Conservation (phyloP, 2,888 invertebrate genomes). For the Frankliniella intonsa region DNA sequence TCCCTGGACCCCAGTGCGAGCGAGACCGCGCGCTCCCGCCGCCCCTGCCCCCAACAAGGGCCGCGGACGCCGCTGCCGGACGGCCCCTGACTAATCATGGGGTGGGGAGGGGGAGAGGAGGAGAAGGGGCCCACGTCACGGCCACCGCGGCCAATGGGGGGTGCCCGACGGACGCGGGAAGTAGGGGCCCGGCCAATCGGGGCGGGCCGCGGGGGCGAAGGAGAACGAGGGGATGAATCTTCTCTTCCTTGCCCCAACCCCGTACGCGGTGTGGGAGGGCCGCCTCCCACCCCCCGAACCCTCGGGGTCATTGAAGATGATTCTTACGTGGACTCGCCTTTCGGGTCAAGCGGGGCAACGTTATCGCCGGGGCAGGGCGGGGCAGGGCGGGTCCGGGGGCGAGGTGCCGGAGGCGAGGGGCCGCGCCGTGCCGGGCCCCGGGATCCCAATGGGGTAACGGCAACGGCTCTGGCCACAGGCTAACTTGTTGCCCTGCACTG, state of each 20-base stretch:
- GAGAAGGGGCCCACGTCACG: constrained; percentile 6
- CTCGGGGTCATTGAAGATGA: not conserved
- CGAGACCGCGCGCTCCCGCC: not conserved
- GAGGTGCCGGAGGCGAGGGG: no score
- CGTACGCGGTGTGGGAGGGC: not conserved
- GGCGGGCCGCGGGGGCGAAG: not conserved
- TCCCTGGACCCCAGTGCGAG: not conserved
- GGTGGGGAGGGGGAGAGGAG: not conserved
- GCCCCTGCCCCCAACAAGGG: no score
- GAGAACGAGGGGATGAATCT: not conserved
- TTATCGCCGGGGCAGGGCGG: no score
- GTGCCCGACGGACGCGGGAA: not conserved
- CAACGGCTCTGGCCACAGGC: no score
- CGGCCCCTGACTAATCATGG: not conserved
- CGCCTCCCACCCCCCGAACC: not conserved
- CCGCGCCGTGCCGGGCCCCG: no score
- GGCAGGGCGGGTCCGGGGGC: no score
- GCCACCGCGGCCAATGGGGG: not conserved
- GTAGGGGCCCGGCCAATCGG: not conserved
- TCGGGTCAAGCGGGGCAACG: no score
- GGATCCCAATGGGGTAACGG: no score
- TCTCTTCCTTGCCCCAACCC: not conserved
- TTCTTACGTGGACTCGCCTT: not conserved
- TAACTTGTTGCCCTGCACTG: no score
- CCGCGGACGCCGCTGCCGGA: not conserved